Base-by-base conservation (phyloP, 2,113 vertebrate species). In the Paracanthobrama guichenoti region DNA sequence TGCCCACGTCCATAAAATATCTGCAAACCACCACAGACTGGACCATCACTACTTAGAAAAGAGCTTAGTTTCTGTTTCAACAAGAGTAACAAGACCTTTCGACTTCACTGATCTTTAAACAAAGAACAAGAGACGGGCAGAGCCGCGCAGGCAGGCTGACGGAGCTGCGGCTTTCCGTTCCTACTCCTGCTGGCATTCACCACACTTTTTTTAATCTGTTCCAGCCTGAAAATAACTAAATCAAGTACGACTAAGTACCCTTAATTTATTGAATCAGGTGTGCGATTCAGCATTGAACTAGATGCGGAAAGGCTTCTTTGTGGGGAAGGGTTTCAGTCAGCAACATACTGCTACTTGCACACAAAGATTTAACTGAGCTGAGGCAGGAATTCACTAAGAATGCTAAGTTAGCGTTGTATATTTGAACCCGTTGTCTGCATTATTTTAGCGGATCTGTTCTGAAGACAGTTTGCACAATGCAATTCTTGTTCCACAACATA, bases 211-310 rank as follows among this genome's bases (percentile, higher is more conserved):
- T 59, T 60, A 42, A 78, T 60, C 75, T 6, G 28, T 42, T 79
- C 59, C 16, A 20, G 24, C 59, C n/a, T 50, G 44, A 80, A 50
- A 80, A 66, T 44, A 50, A 66, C 60, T 67, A 31, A 80, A 31
- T 80, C 79, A 80, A 80, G 44, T 80, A 67, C 24, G 5, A 50
- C 79, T 67, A 80, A 80, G 24, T 80, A 80, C 50, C 62, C 60
- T 31, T 67, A 80, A 80, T 67, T 67, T 80, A 80, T n/a, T 67
- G 60, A 80, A 80, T 80, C 79, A 53, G 62, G n/a, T 50, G 24
- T 48, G 24, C 12, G 59, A 79, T 39, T 77, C 74, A 77, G 74
- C 59, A 64, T 64, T 24, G 39, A 66, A 80, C 60, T 66, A n/a
- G 11, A 67, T 80, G 44, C 18, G 26, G 31, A 80, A 48, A 80